phyloP scores from a whole-genome alignment of 2,113 vertebrate genomes.

The Onychorhynchus coronatus region DNA sequence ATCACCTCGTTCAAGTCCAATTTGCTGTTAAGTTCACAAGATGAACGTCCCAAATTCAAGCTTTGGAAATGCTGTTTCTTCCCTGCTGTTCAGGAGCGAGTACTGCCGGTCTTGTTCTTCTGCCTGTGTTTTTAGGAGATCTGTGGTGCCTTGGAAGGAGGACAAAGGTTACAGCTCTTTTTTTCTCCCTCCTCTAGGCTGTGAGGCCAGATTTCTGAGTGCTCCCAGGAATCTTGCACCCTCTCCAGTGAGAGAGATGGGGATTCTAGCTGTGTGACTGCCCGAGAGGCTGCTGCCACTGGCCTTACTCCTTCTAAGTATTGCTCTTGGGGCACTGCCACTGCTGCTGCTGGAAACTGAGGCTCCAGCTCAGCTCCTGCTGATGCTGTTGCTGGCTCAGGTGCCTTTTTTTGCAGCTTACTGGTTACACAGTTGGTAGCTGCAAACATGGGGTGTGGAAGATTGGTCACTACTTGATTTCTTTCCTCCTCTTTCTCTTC shows the following conservation, averaged over 20 bases:
- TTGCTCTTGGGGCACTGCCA: constrained; percentile 33
- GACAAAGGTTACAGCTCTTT: not conserved
- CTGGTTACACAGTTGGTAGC: not conserved
- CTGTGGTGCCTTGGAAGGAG: not conserved
- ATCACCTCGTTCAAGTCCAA: not conserved
- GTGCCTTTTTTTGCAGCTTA: not conserved
- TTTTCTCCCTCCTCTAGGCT: not conserved
- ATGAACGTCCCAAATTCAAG: not conserved
- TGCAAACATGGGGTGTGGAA: not conserved
- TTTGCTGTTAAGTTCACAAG: not conserved
- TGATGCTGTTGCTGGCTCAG: not conserved
- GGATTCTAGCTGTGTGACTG: not conserved
- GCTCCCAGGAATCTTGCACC: not conserved
- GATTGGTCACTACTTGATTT: not conserved
- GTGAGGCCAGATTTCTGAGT: not conserved
- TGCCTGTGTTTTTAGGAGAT: not conserved
- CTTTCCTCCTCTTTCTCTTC: not conserved
- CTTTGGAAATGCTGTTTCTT: not conserved
- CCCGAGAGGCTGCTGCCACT: not conserved
- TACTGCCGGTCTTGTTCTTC: fast-evolving
- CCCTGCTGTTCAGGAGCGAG: fast-evolving
- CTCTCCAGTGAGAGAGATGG: not conserved
- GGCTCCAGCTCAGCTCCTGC: not conserved
- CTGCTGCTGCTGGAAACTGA: constrained; percentile 1
- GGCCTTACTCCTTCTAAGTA: not conserved